Evolutionary conservation across 2,113 vertebrate species (phyloP).

Genomic region (Dasyprocta punctata): DNA sequence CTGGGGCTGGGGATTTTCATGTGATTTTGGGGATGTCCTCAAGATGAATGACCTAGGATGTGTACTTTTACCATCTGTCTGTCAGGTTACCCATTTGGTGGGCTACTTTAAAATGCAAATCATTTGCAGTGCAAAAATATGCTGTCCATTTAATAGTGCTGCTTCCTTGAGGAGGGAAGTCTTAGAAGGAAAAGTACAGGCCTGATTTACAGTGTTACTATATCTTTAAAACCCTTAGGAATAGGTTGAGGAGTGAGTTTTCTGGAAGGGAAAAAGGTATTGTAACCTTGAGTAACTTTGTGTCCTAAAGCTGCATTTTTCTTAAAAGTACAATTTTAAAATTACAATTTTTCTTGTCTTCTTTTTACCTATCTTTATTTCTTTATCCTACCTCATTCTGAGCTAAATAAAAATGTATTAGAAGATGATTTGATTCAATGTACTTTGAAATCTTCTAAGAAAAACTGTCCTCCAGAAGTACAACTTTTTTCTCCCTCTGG

Average conservation of each 20-base stretch:
- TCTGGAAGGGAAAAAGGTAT: not conserved
- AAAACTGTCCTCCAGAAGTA: not conserved
- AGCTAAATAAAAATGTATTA: slow-evolving; percentile 29
- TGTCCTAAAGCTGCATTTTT: not conserved
- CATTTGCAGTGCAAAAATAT: not conserved
- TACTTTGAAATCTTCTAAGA: slow-evolving; percentile 35
- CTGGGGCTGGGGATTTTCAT: not conserved
- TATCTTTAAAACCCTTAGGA: not conserved
- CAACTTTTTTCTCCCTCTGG: not conserved
- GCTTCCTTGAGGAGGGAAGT: not conserved
- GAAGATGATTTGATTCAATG: not conserved
- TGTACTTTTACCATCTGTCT: not conserved
- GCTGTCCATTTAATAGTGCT: not conserved
- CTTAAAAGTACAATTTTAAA: not conserved
- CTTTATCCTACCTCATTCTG: not conserved
- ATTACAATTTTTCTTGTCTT: not conserved
- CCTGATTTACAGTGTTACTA: not conserved
- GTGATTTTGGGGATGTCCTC: not conserved
- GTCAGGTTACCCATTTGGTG: not conserved
- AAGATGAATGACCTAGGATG: not conserved
- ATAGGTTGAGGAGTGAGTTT: not conserved
- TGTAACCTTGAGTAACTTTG: not conserved
- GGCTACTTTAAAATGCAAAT: not conserved
- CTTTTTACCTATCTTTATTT: not conserved
- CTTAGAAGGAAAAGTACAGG: not conserved